Evolutionary conservation across 2,888 invertebrate species (phyloP).

Genomic region (Drosophila colorata): DNA sequence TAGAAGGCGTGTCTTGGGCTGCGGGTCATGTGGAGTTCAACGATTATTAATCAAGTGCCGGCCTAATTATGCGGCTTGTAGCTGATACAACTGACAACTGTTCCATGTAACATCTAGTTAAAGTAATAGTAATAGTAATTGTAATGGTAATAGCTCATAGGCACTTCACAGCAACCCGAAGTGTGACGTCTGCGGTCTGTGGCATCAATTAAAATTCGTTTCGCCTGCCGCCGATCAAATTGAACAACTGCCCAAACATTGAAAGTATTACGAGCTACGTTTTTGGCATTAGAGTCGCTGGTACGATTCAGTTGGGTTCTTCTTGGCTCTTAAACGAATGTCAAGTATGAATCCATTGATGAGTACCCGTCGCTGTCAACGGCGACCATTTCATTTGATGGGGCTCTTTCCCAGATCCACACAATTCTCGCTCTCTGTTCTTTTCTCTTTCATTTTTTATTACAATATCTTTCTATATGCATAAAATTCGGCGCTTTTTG

Average conservation of each 20-base stretch:
- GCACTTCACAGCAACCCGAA: conserved; percentile 11
- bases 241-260: conserved; percentile 58
- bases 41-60: conserved; percentile 77
- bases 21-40: conserved; percentile 74
- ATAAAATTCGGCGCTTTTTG: conserved; percentile 53
- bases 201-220: conserved; percentile 80
- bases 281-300: conserved; percentile 54
- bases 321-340: conserved; percentile 71
- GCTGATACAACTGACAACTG: conserved; percentile 15
- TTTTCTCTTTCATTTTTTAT: conserved; percentile 37
- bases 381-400: conserved; percentile 56
- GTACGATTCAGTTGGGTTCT: conserved; percentile 7
- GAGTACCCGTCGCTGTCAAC: conserved; percentile 54
- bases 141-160: conserved; percentile 38
- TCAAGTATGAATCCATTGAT: conserved; percentile 82
- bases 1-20: conserved; percentile 51
- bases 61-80: conserved; percentile 64
- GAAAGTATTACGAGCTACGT: conserved; percentile 49
- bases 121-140: background rate
- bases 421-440: conserved; percentile 18
- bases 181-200: conserved; percentile 60
- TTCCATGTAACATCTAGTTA: conserved; percentile 35
- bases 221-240: conserved; percentile 62
- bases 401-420: conserved; percentile 25
- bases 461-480: conserved; percentile 47